Conservation (phyloP, 2,888 invertebrate genomes). For the Diarsia dahlii region DNA sequence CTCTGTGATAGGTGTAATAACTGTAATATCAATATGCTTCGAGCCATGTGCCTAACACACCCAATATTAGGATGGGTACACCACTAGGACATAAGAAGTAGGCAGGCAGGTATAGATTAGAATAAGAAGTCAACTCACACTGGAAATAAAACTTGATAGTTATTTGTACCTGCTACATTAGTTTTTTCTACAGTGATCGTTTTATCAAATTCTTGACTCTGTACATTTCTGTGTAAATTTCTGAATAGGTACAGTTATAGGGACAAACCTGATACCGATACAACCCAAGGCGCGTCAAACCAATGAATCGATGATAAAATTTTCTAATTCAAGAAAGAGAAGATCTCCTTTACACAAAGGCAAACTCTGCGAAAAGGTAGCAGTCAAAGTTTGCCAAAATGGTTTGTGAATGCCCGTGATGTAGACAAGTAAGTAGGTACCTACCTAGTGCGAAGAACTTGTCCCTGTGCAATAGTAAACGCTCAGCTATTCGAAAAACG, state of each 20-base stretch:
- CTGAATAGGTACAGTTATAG: too few relatives aligned
- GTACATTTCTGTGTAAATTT: too few relatives aligned
- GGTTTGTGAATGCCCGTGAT: neutral
- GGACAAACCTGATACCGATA: too few relatives aligned
- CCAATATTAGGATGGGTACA: neutral
- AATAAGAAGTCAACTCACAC: neutral
- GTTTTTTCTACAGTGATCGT: too few relatives aligned
- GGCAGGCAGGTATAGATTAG: neutral
- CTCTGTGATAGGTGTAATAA: slow-evolving; percentile 66
- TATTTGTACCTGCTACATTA: too few relatives aligned
- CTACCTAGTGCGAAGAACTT: neutral
- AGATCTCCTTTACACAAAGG: neutral
- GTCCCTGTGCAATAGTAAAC: slow-evolving; percentile 8
- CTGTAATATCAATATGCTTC: neutral
- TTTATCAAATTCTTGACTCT: too few relatives aligned
- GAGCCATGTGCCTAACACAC: neutral
- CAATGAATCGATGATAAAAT: too few relatives aligned
- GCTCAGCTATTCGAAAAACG: slow-evolving; percentile 24
- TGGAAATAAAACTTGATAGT: neutral
- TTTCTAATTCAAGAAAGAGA: too few relatives aligned
- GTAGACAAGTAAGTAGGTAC: neutral
- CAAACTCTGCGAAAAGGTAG: neutral
- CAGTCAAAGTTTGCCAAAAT: neutral
- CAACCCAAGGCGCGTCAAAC: too few relatives aligned
- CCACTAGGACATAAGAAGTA: neutral